Percentiles rank a stretch among this genome's conserved stretches.
Conservation (phyloP, 2,888 invertebrate species). For the Bembecia ichneumoniformis region DNA sequence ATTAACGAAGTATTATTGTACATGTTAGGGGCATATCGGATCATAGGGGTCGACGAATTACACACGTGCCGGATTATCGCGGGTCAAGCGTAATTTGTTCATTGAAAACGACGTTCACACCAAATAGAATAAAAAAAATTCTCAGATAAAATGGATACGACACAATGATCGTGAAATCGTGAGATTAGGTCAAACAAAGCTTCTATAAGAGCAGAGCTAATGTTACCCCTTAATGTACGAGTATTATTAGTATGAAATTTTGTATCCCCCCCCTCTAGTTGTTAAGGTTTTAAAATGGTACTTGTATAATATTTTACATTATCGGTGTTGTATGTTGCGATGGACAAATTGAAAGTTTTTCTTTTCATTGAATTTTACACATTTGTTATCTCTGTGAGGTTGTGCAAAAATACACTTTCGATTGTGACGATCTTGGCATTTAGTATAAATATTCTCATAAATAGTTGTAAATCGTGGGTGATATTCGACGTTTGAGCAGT, state of each 20-base stretch:
- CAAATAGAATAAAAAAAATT: too few relatives aligned
- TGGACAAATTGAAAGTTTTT: conserved; percentile 40
- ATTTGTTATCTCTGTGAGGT: conserved; percentile 38
- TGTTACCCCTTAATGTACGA: conserved; percentile 30
- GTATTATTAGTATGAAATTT: conserved; percentile 68
- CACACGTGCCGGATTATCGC: neutral
- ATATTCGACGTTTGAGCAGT: conserved; percentile 16
- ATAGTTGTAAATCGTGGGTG: too few relatives aligned
- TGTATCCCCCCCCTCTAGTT: conserved; percentile 51
- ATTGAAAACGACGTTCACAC: too few relatives aligned
- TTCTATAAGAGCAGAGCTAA: too few relatives aligned
- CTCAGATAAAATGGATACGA: too few relatives aligned
- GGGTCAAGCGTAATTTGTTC: neutral
- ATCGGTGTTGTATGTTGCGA: conserved; percentile 29
- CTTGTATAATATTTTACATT: conserved; percentile 54
- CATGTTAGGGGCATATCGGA: neutral
- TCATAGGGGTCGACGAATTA: neutral
- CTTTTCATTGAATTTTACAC: conserved; percentile 1
- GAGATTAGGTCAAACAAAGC: too few relatives aligned
- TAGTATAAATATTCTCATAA: too few relatives aligned
- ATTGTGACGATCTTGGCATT: conserved; percentile 7
- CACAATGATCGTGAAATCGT: too few relatives aligned
- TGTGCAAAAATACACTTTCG: conserved; percentile 42
- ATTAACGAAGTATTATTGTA: neutral
- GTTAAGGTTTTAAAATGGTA: conserved; percentile 64